Conservation (phyloP, 2,113 vertebrate species). For the Lota lota region DNA sequence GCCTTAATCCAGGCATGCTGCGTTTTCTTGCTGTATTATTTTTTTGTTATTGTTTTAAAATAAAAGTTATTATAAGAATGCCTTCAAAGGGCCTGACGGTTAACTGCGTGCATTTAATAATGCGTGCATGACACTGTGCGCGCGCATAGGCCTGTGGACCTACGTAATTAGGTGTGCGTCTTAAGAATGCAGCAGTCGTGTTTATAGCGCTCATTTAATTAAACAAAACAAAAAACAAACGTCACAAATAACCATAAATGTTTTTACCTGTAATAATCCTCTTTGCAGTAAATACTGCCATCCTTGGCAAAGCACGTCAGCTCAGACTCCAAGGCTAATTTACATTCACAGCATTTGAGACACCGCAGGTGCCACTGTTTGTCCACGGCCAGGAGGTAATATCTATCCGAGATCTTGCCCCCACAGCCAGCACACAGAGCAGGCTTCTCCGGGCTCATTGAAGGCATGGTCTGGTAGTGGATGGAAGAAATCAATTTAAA, state of each 20-base stretch:
- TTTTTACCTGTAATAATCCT: constrained; percentile 98
- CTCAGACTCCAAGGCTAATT: constrained; percentile 96
- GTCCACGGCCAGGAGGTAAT: constrained; percentile 98
- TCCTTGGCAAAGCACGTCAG: constrained; percentile 99
- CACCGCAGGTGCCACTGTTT: constrained; percentile 99
- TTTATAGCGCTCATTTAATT: background rate
- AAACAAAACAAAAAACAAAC: background rate
- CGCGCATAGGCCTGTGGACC: background rate
- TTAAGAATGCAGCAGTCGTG: too few species aligned
- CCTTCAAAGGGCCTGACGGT: too few species aligned
- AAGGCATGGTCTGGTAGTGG: constrained; percentile 85
- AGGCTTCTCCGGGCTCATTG: constrained; percentile 95
- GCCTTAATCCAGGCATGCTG: too few species aligned
- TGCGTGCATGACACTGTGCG: background rate
- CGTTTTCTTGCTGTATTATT: too few species aligned
- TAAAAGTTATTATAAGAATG: too few species aligned
- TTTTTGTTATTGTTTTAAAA: too few species aligned
- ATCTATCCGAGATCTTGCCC: constrained; percentile 97
- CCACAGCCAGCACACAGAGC: constrained; percentile 97
- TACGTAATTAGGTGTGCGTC: background rate
- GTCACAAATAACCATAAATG: constrained; percentile 18
- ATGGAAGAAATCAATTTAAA: constrained; percentile 4
- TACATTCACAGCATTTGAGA: constrained; percentile 99
- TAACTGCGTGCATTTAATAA: too few species aligned
- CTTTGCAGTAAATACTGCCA: constrained; percentile 99